Percentiles rank a stretch among this genome's conserved stretches.
Conservation (phyloP, 1,140 invertebrate genomes). For the Paraescarpia echinospica region DNA sequence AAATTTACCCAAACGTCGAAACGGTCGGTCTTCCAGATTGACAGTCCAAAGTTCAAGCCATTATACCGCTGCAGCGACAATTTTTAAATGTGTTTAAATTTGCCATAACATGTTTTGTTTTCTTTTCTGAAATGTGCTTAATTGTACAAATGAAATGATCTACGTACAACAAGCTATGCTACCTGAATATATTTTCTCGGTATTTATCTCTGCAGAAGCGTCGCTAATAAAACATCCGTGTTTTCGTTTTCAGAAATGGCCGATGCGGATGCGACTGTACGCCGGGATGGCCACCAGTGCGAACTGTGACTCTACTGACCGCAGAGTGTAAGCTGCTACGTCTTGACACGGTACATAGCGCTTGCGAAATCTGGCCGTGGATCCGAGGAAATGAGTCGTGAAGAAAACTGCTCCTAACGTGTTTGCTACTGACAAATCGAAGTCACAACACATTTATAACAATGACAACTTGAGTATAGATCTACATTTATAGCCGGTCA, state of each 20-base stretch:
- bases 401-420: neutral
- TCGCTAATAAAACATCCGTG: neutral
- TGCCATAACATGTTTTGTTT: too few relatives aligned
- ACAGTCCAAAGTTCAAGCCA: too few relatives aligned
- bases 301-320: neutral
- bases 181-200: neutral
- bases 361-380: neutral
- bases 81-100: too few relatives aligned
- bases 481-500: neutral
- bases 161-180: neutral
- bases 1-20: too few relatives aligned
- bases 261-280: neutral
- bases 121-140: too few relatives aligned
- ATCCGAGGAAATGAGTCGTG: neutral
- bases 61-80: too few relatives aligned
- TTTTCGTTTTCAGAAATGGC: neutral
- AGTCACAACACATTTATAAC: neutral
- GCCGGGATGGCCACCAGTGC: neutral
- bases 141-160: too few relatives aligned
- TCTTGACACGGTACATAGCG: neutral
- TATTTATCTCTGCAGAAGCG: neutral
- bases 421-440: neutral
- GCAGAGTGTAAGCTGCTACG: neutral
- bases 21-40: too few relatives aligned
- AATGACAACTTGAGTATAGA: neutral